A percentile compares a stretch with the other conserved stretches of the same genome.
These are phyloP conservation scores for Diprion similis DNA, from an alignment of 1,140 invertebrate genomes.

Conservation along the genomic window DNA sequence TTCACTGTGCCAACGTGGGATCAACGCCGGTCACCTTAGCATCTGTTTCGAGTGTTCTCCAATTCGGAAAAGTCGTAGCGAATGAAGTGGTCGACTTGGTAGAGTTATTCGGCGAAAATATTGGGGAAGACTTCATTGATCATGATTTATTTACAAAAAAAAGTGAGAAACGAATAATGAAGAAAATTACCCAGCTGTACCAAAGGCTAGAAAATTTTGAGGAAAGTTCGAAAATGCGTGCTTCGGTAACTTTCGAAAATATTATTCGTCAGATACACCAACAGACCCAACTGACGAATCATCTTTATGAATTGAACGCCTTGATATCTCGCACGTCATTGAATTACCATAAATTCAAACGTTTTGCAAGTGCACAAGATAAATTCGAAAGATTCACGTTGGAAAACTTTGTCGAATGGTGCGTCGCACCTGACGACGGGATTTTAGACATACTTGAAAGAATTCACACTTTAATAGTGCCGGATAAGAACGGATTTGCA, in stretches of 20 bases:
- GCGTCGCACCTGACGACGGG: conserved; percentile 68
- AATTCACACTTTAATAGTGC: conserved; percentile 67
- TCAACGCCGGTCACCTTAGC: too few relatives aligned
- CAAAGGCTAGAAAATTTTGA: conserved; percentile 52
- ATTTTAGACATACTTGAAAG: conserved; percentile 71
- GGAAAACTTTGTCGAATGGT: conserved; percentile 71
- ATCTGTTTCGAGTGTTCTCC: conserved; percentile 65
- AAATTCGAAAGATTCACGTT: conserved; percentile 70
- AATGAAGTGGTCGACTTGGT: conserved; percentile 67
- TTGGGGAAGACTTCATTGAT: too few relatives aligned
- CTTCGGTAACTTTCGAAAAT: conserved; percentile 40
- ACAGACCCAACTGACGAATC: conserved; percentile 62
- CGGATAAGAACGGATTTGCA: conserved; percentile 50
- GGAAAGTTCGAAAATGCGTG: background rate
- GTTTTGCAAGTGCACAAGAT: conserved; percentile 59
- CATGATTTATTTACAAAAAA: too few relatives aligned
- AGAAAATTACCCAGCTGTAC: conserved; percentile 57
- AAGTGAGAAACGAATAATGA: conserved; percentile 31
- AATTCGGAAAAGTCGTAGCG: conserved; percentile 67
- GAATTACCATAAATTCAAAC: conserved; percentile 63
- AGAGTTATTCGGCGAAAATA: conserved; percentile 54
- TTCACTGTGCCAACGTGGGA: too few relatives aligned
- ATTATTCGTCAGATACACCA: conserved; percentile 51
- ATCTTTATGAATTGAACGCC: conserved; percentile 65
- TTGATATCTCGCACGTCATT: conserved; percentile 63